phyloP scores from a whole-genome alignment of 2,888 invertebrate genomes.

The Lasius fuliginosus region DNA sequence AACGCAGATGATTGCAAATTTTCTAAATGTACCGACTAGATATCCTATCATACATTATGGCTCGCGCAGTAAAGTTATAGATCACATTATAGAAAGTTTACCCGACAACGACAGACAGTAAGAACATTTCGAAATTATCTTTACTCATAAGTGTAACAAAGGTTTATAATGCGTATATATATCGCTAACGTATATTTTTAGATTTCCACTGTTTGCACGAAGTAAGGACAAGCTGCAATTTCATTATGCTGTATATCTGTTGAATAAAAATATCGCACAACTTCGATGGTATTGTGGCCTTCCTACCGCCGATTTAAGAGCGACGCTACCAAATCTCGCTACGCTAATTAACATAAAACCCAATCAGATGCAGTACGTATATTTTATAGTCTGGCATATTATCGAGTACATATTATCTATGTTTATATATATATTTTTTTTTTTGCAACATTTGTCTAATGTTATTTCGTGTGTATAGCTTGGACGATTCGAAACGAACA shows the following conservation, averaged over 20 bases:
- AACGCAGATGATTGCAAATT: constrained; percentile 92
- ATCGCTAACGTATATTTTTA: constrained; percentile 82
- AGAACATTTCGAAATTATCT: constrained; percentile 79
- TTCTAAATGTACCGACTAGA: constrained; percentile 94
- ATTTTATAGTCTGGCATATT: neutral
- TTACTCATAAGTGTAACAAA: constrained; percentile 88
- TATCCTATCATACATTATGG: constrained; percentile 94
- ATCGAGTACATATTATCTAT: neutral
- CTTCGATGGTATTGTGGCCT: constrained; percentile 92
- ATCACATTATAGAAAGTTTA: constrained; percentile 91
- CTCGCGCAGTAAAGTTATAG: constrained; percentile 93
- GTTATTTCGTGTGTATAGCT: constrained; percentile 35
- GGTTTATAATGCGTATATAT: neutral
- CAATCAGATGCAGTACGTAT: constrained; percentile 79
- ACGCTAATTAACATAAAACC: constrained; percentile 87
- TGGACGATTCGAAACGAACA: constrained; percentile 85
- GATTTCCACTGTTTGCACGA: constrained; percentile 94
- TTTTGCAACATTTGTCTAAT: neutral
- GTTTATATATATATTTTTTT: neutral
- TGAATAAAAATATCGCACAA: constrained; percentile 98
- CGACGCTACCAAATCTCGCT: constrained; percentile 92
- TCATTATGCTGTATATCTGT: constrained; percentile 95
- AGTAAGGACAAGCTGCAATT: constrained; percentile 93
- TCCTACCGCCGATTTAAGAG: constrained; percentile 91
- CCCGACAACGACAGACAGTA: constrained; percentile 90